These are phyloP conservation scores for Dasyprocta punctata DNA, from an alignment of 2,113 vertebrate genomes.

Conservation along the genomic window DNA sequence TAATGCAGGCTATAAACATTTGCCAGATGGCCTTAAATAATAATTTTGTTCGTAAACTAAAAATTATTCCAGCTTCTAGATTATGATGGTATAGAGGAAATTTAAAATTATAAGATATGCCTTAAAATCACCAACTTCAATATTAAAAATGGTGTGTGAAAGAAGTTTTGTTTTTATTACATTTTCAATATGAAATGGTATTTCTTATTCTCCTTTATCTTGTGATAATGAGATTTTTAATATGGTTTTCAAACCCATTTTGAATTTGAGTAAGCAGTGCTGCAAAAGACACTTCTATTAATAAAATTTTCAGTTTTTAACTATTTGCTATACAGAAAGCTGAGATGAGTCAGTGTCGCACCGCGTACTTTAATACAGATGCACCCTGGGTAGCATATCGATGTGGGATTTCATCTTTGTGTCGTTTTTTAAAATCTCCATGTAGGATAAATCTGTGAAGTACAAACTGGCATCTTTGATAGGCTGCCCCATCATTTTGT, in stretches of 20 bases:
- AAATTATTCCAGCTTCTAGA: background rate
- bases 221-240: slow-evolving; percentile 70
- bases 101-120: slow-evolving; percentile 43
- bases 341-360: background rate
- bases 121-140: slow-evolving; percentile 47
- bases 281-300: background rate
- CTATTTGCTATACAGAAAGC: background rate
- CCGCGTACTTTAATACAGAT: background rate
- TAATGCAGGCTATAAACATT: background rate
- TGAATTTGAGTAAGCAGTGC: background rate
- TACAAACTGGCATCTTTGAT: background rate
- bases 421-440: background rate
- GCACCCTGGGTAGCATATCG: background rate
- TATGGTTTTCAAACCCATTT: background rate
- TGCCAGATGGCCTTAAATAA: background rate
- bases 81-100: background rate
- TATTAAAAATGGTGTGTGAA: background rate
- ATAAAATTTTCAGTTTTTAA: slow-evolving; percentile 22
- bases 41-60: slow-evolving; percentile 19
- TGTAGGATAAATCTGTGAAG: background rate
- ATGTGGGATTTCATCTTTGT: too few species aligned
- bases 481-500: background rate
- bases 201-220: slow-evolving; percentile 44
- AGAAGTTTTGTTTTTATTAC: slow-evolving; percentile 64
- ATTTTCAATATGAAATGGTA: slow-evolving; percentile 57